phyloP scores from a whole-genome alignment of 2,113 vertebrate species.

The Nyctereutes procyonoides region DNA sequence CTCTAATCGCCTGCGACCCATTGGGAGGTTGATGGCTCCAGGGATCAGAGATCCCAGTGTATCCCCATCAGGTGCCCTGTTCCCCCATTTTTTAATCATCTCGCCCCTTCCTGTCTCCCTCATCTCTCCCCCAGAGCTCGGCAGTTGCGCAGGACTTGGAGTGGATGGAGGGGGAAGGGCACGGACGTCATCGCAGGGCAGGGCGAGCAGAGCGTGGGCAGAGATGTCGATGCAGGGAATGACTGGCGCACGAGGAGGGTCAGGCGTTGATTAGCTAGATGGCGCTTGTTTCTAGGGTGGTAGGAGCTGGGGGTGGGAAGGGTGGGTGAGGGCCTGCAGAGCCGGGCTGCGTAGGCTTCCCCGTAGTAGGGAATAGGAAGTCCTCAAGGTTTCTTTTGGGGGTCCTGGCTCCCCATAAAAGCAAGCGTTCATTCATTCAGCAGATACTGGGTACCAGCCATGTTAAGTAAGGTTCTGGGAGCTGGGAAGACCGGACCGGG shows the following conservation, averaged over 20 bases:
- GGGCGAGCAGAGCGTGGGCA: conserved; percentile 69
- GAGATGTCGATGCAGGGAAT: conserved; percentile 30
- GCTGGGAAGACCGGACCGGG: neutral
- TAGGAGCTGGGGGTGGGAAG: neutral
- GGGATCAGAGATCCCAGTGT: conserved; percentile 7
- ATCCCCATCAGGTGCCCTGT: neutral
- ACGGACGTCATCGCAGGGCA: conserved; percentile 59
- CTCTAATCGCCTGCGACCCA: conserved; percentile 50
- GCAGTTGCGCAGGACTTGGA: conserved; percentile 67
- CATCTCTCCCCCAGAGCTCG: neutral
- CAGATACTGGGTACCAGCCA: neutral
- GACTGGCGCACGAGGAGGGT: neutral
- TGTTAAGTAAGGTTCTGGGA: conserved; percentile 22
- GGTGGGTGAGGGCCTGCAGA: neutral
- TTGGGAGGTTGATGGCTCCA: conserved; percentile 17
- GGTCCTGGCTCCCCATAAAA: neutral
- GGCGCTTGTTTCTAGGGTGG: neutral
- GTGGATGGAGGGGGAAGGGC: conserved; percentile 64
- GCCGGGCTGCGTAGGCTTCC: neutral
- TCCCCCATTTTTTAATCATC: neutral
- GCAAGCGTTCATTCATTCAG: neutral
- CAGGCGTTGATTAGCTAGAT: neutral
- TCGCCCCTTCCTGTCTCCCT: neutral
- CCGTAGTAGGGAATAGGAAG: neutral
- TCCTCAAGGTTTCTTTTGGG: neutral